phyloP scores from a whole-genome alignment of 1,140 invertebrate genomes.

The Drosophila bocqueti region DNA sequence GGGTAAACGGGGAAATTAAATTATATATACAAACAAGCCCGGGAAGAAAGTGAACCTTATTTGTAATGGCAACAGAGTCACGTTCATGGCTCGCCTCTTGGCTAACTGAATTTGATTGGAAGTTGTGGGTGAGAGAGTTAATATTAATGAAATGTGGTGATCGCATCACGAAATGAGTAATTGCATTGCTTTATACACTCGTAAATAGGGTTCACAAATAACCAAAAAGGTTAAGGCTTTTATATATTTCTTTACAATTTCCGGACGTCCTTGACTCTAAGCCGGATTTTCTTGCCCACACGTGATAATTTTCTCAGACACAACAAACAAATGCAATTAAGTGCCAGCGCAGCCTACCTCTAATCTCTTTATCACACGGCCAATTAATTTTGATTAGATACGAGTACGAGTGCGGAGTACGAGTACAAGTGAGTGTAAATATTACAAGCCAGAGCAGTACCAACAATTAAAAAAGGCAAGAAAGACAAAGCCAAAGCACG shows the following conservation, averaged over 20 bases:
- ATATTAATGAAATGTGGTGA: slow-evolving; percentile 16
- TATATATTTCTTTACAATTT: slow-evolving; percentile 40
- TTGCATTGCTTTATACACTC: slow-evolving; percentile 10
- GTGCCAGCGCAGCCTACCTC: slow-evolving; percentile 22
- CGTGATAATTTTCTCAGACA: slow-evolving; percentile 24
- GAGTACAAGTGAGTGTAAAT: slow-evolving; percentile 6
- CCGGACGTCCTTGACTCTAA: slow-evolving; percentile 72
- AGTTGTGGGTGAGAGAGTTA: slow-evolving; percentile 31
- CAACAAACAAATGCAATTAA: slow-evolving; percentile 64
- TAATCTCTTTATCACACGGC: slow-evolving; percentile 78
- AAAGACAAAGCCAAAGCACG: slow-evolving; percentile 5
- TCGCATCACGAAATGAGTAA: slow-evolving; percentile 6
- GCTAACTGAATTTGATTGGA: slow-evolving; percentile 38
- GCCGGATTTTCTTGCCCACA: slow-evolving; percentile 19
- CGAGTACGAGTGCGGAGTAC: neutral
- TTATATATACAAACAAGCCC: slow-evolving; percentile 44
- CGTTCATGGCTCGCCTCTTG: slow-evolving; percentile 48
- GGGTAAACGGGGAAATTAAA: slow-evolving; percentile 49
- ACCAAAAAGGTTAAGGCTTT: slow-evolving; percentile 6
- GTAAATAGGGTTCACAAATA: neutral
- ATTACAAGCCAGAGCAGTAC: slow-evolving; percentile 28
- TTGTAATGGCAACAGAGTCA: slow-evolving; percentile 60
- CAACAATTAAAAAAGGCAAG: slow-evolving; percentile 7
- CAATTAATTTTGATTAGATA: slow-evolving; percentile 77
- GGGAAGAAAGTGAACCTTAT: slow-evolving; percentile 66